phyloP scores from a whole-genome alignment of 2,113 vertebrate genomes.

The Triplophysa rosa region DNA sequence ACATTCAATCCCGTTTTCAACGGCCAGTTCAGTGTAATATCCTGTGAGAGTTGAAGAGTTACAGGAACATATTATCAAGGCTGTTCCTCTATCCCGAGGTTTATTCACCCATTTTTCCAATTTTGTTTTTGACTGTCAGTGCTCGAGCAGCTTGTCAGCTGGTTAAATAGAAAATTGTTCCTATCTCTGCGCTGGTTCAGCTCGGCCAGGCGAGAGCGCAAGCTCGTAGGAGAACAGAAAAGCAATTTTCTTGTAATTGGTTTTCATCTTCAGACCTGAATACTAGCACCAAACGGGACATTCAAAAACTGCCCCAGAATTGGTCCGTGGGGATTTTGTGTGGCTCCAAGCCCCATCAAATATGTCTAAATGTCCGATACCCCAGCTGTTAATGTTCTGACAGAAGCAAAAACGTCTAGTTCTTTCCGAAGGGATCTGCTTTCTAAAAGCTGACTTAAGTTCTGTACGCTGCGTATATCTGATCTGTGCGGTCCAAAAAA shows the following conservation, averaged over 20 bases:
- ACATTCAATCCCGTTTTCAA: not conserved
- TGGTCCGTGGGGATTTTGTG: slow-evolving; percentile 31
- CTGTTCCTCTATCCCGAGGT: slow-evolving; percentile 19
- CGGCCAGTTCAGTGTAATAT: slow-evolving; percentile 24
- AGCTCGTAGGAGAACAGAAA: slow-evolving; percentile 44
- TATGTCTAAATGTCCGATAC: slow-evolving; percentile 29
- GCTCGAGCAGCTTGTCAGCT: slow-evolving; percentile 23
- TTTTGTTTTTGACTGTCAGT: slow-evolving; percentile 40
- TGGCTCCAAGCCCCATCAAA: slow-evolving; percentile 31
- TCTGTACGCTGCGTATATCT: too few species aligned
- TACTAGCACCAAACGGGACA: slow-evolving; percentile 38
- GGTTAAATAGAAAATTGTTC: slow-evolving; percentile 41
- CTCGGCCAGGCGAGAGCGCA: not conserved
- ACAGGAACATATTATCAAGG: slow-evolving; percentile 15
- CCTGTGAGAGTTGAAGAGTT: slow-evolving; percentile 9
- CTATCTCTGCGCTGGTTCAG: slow-evolving; percentile 26
- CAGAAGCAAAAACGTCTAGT: too few species aligned
- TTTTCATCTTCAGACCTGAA: slow-evolving; percentile 51
- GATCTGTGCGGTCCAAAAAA: too few species aligned
- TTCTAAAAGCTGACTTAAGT: too few species aligned
- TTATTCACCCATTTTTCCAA: slow-evolving; percentile 42
- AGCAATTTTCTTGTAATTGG: slow-evolving; percentile 51
- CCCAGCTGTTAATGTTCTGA: slow-evolving; percentile 4
- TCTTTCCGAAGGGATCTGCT: too few species aligned
- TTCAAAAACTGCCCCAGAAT: slow-evolving; percentile 45